phyloP scores from a whole-genome alignment of 1,140 invertebrate genomes.

The Adoxophyes honmai region DNA sequence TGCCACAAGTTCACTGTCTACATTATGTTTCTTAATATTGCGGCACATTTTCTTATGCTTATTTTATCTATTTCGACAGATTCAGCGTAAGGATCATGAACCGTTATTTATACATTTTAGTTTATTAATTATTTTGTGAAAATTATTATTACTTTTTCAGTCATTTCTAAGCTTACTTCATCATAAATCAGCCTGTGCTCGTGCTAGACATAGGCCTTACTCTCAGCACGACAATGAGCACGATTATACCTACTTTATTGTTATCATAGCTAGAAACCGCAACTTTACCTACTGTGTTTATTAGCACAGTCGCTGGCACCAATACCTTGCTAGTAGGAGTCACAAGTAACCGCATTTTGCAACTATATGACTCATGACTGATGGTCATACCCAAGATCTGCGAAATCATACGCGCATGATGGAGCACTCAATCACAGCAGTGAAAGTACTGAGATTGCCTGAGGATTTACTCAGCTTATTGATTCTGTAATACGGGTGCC shows the following conservation, averaged over 20 bases:
- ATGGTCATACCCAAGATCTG: background rate
- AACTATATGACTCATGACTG: slow-evolving; percentile 6
- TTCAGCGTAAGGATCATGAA: too few relatives aligned
- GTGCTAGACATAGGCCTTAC: too few relatives aligned
- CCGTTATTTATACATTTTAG: too few relatives aligned
- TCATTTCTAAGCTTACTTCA: too few relatives aligned
- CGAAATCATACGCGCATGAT: background rate
- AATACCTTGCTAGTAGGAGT: background rate
- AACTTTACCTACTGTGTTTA: slow-evolving; percentile 6
- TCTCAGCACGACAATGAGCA: too few relatives aligned
- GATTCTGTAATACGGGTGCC: slow-evolving; percentile 23
- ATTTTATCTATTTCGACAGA: too few relatives aligned
- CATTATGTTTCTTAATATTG: background rate
- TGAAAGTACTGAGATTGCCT: background rate
- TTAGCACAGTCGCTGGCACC: background rate
- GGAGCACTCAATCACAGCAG: background rate
- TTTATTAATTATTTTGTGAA: too few relatives aligned
- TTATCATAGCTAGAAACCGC: slow-evolving; percentile 3
- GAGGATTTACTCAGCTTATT: slow-evolving; percentile 25
- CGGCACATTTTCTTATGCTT: too few relatives aligned
- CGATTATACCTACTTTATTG: too few relatives aligned
- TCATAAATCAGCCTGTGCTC: too few relatives aligned
- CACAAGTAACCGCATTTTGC: background rate
- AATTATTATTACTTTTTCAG: too few relatives aligned
- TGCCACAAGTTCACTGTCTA: background rate